Percentiles rank a stretch among this genome's conserved stretches.
Conservation (phyloP, 2,888 invertebrate genomes). For the Gymnosoma rotundatum region DNA sequence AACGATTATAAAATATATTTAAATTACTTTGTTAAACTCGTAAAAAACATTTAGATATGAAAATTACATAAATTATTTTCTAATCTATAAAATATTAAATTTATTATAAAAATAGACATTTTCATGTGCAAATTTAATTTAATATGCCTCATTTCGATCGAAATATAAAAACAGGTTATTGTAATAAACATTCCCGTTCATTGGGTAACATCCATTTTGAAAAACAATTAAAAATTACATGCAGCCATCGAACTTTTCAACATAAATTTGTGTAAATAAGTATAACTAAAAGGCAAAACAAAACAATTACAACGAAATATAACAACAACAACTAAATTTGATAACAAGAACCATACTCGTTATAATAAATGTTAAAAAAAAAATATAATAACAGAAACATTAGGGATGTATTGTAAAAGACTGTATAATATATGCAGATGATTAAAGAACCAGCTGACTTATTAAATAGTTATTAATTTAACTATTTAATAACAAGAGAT, state of each 20-base stretch:
- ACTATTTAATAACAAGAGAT: no score
- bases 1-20: conserved; percentile 21
- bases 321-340: conserved; percentile 3
- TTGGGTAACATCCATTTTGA: conserved; percentile 10
- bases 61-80: conserved; percentile 35
- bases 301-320: conserved; percentile 30
- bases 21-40: not conserved
- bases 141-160: conserved; percentile 2
- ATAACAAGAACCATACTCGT: conserved; percentile 33
- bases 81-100: conserved; percentile 34
- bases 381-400: not conserved
- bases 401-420: conserved; percentile 9
- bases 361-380: conserved; percentile 41
- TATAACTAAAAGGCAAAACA: conserved; percentile 49
- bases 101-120: conserved; percentile 22
- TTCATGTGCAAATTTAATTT: conserved; percentile 22
- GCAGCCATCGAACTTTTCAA: conserved; percentile 53
- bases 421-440: no score
- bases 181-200: conserved; percentile 27
- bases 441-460: no score
- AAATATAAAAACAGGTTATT: conserved; percentile 20
- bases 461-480: no score
- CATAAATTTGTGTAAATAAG: conserved; percentile 46
- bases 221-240: conserved; percentile 54
- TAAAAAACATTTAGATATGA: not conserved